phyloP scores from a whole-genome alignment of 2,113 vertebrate species.

The Colinus virginianus region DNA sequence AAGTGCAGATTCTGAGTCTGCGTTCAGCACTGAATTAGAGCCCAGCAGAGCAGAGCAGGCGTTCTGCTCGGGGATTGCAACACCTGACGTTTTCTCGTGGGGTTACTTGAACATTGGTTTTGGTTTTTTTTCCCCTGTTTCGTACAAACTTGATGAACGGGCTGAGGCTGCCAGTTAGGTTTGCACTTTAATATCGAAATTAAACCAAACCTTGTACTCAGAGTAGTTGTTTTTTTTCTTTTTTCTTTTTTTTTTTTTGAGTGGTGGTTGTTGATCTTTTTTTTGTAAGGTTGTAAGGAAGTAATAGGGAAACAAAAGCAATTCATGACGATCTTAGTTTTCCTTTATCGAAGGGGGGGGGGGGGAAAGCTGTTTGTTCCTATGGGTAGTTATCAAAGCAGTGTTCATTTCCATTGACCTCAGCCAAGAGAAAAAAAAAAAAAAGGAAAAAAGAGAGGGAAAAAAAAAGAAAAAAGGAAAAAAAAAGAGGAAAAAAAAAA shows the following conservation, averaged over 20 bases:
- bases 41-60: conserved; percentile 58
- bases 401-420: conserved; percentile 71
- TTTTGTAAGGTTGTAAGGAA: conserved; percentile 57
- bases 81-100: conserved; percentile 36
- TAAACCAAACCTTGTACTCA: conserved; percentile 72
- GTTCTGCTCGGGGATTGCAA: conserved; percentile 58
- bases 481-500: neutral
- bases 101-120: conserved; percentile 56
- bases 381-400: conserved; percentile 56
- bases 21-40: conserved; percentile 72
- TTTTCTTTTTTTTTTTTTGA: neutral
- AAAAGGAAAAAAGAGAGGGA: neutral
- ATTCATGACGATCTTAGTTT: conserved; percentile 69
- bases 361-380: conserved; percentile 45
- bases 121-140: conserved; percentile 17
- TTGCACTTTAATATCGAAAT: conserved; percentile 79
- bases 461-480: neutral
- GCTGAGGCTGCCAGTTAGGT: conserved; percentile 74
- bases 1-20: conserved; percentile 67
- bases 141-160: conserved; percentile 63
- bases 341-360: conserved; percentile 31
- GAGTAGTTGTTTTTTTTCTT: neutral
- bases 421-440: conserved; percentile 20
- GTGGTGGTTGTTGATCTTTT: conserved; percentile 59
- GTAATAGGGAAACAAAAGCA: conserved; percentile 70